Conservation (phyloP, 2,888 invertebrate species). For the Zaprionus obscuricornis region DNA sequence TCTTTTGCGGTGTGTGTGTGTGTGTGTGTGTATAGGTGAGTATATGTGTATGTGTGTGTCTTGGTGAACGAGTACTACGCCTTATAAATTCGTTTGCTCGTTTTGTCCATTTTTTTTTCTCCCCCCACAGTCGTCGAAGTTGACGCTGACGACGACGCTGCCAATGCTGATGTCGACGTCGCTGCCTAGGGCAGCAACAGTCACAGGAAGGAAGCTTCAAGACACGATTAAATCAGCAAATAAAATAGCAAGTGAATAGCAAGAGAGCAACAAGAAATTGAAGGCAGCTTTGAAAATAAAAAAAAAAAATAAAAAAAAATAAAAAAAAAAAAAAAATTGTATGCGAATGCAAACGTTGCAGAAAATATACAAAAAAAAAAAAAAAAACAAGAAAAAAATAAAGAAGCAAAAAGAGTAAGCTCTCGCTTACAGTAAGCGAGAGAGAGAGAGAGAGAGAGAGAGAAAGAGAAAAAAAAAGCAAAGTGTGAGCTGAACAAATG, state of each 20-base stretch:
- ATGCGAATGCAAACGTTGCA: conserved; percentile 67
- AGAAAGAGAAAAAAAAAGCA: conserved; percentile 11
- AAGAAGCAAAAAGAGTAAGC: neutral
- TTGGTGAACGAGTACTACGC: conserved; percentile 53
- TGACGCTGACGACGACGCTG: neutral
- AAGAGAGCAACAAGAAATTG: conserved; percentile 71
- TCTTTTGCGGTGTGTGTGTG: conserved; percentile 16
- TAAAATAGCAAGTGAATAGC: conserved; percentile 70
- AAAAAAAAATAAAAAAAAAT: conserved; percentile 11
- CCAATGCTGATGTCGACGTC: neutral
- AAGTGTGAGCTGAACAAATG: conserved; percentile 42
- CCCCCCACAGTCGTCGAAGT: conserved; percentile 1
- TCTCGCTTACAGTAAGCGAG: no score
- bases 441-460: neutral
- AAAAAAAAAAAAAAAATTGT: conserved; percentile 23
- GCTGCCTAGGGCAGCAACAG: conserved; percentile 63
- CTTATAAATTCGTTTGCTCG: conserved; percentile 57
- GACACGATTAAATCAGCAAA: conserved; percentile 78
- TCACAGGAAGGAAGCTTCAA: conserved; percentile 77
- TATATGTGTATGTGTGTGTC: conserved; percentile 14
- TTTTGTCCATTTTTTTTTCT: conserved; percentile 8
- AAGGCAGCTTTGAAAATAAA: conserved; percentile 36
- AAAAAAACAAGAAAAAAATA: conserved; percentile 23
- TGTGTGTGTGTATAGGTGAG: neutral
- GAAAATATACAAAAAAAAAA: conserved; percentile 28